These are phyloP conservation scores for Diadema setosum DNA, from an alignment of 35 echinoderm and acorn worm species.

Conservation along the genomic window DNA sequence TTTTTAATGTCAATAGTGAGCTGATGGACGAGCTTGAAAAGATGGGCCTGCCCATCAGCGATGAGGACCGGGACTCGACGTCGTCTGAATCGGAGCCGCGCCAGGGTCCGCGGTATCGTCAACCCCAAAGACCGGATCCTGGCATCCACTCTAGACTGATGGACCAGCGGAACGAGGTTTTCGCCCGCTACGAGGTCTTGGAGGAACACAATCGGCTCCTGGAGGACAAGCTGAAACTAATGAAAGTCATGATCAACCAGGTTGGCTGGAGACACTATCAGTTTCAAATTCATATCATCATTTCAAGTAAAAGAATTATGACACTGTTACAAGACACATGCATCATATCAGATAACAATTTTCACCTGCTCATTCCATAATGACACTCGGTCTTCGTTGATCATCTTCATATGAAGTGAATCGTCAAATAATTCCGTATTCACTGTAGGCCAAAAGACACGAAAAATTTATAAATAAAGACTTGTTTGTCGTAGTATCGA, in stretches of 20 bases:
- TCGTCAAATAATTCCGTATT: too few species aligned
- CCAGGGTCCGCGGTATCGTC: background rate
- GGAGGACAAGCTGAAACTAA: slow-evolving; percentile 37
- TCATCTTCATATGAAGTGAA: too few species aligned
- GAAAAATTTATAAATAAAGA: too few species aligned
- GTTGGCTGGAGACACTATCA: too few species aligned
- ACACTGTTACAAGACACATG: too few species aligned
- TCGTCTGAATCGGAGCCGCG: background rate
- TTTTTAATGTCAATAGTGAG: background rate
- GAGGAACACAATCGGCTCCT: slow-evolving; percentile 75
- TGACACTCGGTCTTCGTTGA: too few species aligned
- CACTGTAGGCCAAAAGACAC: too few species aligned
- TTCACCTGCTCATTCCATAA: too few species aligned
- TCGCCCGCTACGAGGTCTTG: slow-evolving; percentile 66
- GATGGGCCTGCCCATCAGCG: background rate
- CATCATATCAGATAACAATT: too few species aligned
- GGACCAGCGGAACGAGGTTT: slow-evolving; percentile 46
- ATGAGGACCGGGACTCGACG: background rate
- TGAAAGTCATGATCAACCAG: slow-evolving; percentile 36
- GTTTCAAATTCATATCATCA: too few species aligned
- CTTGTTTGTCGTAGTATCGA: too few species aligned
- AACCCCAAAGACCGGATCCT: background rate
- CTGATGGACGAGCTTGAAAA: slow-evolving; percentile 20
- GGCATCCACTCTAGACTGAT: background rate
- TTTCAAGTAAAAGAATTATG: too few species aligned